Base-by-base conservation (phyloP, 2,797 vertebrate genomes). In the Muraenolepis orangiensis region DNA sequence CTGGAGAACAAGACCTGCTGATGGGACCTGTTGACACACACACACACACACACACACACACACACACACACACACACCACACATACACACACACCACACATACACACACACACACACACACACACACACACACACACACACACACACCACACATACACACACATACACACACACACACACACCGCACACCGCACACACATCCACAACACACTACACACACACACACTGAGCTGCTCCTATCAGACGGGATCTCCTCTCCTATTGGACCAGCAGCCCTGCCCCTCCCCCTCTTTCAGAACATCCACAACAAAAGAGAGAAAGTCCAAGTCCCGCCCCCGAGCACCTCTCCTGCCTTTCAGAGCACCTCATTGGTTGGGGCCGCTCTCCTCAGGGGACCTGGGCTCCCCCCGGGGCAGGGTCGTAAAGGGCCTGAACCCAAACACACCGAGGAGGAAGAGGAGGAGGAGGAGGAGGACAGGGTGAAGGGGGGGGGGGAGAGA, bases 1-100 rank as follows among this genome's bases (percentile, higher is more conserved):
- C 91, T 97, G 78, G 96, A 97, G 86, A 96, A 95, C 85, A 95
- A 95, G 85, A 95, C 96, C 92, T 96, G 93, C 93, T 96, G 94
- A 95, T 91, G 72, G 76, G 76, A 74, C 61, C 42, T n/a, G n/a
- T n/a, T n/a, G n/a, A 38, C 66, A 78, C 36, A 42, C 71, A 64
- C 67, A 68, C 70, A 70, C 73, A 72, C 74, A 76, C 57, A 61
- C 7, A 66, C 75, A 74, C 67, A 72, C 71, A 72, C 67, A 69
- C 72, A 82, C 26, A 83, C 46, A 74, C 67, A 66, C 72, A 81
- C 46, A 71, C 70, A 72, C 78, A 83, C 74, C 76, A 74, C 77
- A 84, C 81, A 69, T 71, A 73, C 51, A 71, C 78, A 76, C n/a
- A n/a, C n/a, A n/a, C 34, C 10, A 69, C 73, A 81, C 26, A 82